Conservation (phyloP, 2,888 invertebrate species). For the Drosophila barbarae region DNA sequence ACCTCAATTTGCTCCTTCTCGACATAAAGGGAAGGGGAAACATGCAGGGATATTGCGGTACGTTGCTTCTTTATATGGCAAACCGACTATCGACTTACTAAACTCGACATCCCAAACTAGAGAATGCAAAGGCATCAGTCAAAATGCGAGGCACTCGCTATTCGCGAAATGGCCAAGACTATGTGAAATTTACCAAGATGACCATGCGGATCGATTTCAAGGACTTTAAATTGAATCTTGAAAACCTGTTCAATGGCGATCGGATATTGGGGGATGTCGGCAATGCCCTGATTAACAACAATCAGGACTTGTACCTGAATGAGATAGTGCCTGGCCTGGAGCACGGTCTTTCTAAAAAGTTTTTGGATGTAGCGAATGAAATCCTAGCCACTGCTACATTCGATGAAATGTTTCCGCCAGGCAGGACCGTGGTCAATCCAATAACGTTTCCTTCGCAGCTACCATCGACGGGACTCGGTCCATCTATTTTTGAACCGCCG, state of each 20-base stretch:
- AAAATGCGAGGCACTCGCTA: slow-evolving; percentile 77
- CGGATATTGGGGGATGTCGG: slow-evolving; percentile 77
- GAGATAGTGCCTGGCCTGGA: slow-evolving; percentile 79
- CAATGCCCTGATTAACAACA: slow-evolving; percentile 78
- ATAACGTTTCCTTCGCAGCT: slow-evolving; percentile 47
- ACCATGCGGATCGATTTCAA: slow-evolving; percentile 76
- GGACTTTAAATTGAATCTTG: slow-evolving; percentile 75
- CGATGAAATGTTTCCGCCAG: slow-evolving; percentile 79
- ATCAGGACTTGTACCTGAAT: slow-evolving; percentile 77
- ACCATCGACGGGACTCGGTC: slow-evolving; percentile 32
- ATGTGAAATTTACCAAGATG: slow-evolving; percentile 77
- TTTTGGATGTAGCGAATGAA: slow-evolving; percentile 78
- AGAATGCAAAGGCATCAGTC: slow-evolving; percentile 77
- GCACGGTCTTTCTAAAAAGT: slow-evolving; percentile 77
- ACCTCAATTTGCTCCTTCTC: slow-evolving; percentile 76
- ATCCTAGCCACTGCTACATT: slow-evolving; percentile 77
- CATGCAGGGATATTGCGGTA: slow-evolving; percentile 77
- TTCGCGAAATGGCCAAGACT: slow-evolving; percentile 71
- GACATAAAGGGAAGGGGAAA: slow-evolving; percentile 78
- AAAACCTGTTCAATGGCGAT: slow-evolving; percentile 79
- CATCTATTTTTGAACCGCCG: slow-evolving; percentile 54
- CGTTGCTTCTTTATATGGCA: slow-evolving; percentile 9
- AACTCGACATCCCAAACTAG: slow-evolving; percentile 45
- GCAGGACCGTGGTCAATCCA: slow-evolving; percentile 58
- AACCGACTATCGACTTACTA: neutral